These are phyloP conservation scores for Platygyra sinensis DNA, from an alignment of 64 coral and sea anemone species.

Conservation along the genomic window DNA sequence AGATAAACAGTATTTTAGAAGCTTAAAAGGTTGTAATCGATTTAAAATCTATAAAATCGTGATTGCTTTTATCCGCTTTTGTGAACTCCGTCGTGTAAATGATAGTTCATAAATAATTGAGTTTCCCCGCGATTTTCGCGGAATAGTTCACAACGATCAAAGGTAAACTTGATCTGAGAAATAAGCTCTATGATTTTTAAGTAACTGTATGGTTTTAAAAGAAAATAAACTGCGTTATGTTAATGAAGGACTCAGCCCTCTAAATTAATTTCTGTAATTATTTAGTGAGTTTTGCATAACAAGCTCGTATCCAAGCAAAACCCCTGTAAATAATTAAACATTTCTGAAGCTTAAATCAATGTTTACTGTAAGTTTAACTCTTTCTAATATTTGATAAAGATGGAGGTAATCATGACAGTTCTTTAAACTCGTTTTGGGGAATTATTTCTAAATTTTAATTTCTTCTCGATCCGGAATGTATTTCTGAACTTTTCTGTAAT, in stretches of 20 bases:
- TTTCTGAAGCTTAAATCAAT: background rate
- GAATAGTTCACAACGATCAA: background rate
- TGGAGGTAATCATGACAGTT: background rate
- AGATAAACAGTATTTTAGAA: background rate
- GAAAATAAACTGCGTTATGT: background rate
- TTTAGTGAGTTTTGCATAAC: background rate
- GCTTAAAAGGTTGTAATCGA: background rate
- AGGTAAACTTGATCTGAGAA: background rate
- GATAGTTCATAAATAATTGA: background rate
- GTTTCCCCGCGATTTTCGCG: background rate
- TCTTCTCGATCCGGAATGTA: too few relatives aligned
- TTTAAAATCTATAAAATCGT: background rate
- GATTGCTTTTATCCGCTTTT: background rate
- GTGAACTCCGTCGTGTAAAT: background rate
- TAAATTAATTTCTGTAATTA: background rate
- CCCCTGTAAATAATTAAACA: background rate
- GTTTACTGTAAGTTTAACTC: background rate
- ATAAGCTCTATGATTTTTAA: background rate
- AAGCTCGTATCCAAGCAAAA: background rate
- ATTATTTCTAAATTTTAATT: too few relatives aligned
- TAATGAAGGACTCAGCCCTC: background rate
- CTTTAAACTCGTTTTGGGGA: background rate
- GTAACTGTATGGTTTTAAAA: background rate
- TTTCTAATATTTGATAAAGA: background rate
- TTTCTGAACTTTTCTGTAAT: too few relatives aligned